These are phyloP conservation scores for Autographa pulchrina DNA, from an alignment of 2,888 invertebrate genomes.

Conservation along the genomic window DNA sequence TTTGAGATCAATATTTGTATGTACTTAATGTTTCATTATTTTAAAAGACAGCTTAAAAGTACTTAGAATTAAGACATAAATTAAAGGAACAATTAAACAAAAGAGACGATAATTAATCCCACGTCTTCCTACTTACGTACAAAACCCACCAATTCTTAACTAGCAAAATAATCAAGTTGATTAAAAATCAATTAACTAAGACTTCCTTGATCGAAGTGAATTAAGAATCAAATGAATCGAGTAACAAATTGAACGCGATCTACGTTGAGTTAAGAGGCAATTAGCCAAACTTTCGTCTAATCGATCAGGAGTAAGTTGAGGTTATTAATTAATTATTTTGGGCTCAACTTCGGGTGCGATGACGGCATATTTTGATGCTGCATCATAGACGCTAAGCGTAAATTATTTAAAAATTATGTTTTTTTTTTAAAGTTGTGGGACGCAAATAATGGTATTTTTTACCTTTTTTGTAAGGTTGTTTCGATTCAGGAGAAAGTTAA, in stretches of 20 bases:
- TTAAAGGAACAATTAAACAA: neutral
- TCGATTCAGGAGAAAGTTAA: too few species aligned
- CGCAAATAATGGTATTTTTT: too few species aligned
- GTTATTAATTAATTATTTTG: slow-evolving; percentile 68
- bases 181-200: slow-evolving; percentile 57
- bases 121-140: neutral
- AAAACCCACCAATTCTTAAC: slow-evolving; percentile 12
- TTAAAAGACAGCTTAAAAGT: too few species aligned
- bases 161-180: slow-evolving; percentile 38
- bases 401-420: too few species aligned
- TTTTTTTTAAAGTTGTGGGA: too few species aligned
- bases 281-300: slow-evolving; percentile 67
- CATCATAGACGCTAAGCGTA: slow-evolving; percentile 1
- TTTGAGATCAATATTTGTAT: too few species aligned
- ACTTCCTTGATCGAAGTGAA: slow-evolving; percentile 50
- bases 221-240: slow-evolving; percentile 67
- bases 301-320: slow-evolving; percentile 61
- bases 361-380: slow-evolving; percentile 44
- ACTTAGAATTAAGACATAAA: neutral
- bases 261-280: slow-evolving; percentile 65
- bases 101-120: neutral
- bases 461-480: too few species aligned
- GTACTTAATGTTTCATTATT: too few species aligned
- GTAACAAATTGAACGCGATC: slow-evolving; percentile 67
- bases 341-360: slow-evolving; percentile 47